A percentile compares a stretch with the other conserved stretches of the same genome.
Conservation (phyloP, 1,140 invertebrate genomes). For the Lepidurus apus region DNA sequence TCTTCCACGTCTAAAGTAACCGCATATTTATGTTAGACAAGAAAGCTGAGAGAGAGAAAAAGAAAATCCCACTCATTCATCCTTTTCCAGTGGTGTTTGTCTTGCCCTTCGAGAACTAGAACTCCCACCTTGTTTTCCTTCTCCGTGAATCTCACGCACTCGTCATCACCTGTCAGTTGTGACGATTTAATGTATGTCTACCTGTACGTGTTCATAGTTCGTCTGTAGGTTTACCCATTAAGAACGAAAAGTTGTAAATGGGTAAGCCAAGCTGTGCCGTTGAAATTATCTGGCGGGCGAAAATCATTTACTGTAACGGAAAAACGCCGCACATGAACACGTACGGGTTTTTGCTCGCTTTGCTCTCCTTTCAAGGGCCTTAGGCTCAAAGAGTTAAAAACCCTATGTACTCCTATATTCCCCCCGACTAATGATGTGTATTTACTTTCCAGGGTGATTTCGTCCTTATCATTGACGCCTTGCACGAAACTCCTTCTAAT, state of each 20-base stretch:
- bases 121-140: constrained; percentile 12
- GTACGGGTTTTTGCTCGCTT: not conserved
- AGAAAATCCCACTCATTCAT: not conserved
- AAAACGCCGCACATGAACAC: not conserved
- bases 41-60: not conserved
- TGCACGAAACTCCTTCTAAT: not conserved
- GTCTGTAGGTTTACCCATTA: not conserved
- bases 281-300: not conserved
- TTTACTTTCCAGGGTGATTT: constrained; percentile 14
- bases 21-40: constrained; percentile 22
- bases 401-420: not conserved
- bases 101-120: not conserved
- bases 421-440: not conserved
- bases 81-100: not conserved
- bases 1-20: constrained; percentile 19
- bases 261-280: not conserved
- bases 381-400: constrained; percentile 1
- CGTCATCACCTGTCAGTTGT: not conserved
- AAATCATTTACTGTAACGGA: not conserved
- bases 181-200: not conserved
- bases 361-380: not conserved
- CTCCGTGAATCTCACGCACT: not conserved
- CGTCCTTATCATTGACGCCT: constrained; percentile 14
- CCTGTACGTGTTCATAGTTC: not conserved
- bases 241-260: not conserved